Conservation (phyloP, 2,888 invertebrate species). For the Emesis furor region DNA sequence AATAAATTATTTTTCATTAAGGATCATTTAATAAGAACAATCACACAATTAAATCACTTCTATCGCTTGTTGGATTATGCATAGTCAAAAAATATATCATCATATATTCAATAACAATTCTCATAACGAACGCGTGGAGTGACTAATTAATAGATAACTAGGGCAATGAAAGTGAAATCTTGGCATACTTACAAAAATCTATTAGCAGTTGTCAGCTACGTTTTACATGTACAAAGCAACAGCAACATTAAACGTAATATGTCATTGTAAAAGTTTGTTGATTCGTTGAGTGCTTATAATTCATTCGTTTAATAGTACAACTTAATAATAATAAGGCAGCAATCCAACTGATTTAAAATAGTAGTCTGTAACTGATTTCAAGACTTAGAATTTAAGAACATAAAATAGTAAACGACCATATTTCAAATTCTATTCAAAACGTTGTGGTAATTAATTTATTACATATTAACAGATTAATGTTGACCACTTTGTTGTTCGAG, state of each 20-base stretch:
- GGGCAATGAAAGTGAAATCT: constrained; percentile 27
- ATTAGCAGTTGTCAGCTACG: constrained; percentile 10
- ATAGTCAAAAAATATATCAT: background rate
- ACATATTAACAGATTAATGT: no score
- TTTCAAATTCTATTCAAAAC: background rate
- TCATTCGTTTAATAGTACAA: background rate
- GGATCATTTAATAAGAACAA: no score
- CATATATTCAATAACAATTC: background rate
- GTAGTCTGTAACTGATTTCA: background rate
- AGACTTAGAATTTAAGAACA: background rate
- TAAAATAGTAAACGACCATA: background rate
- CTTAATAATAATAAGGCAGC: background rate
- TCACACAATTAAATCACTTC: no score
- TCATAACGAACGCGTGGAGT: background rate
- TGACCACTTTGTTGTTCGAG: no score
- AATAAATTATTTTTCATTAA: no score
- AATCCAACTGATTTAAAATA: background rate
- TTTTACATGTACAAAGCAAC: background rate
- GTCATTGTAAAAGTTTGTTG: background rate
- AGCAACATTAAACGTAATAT: background rate
- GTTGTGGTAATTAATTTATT: no score
- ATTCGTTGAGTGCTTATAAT: background rate
- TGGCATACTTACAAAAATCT: constrained; percentile 26
- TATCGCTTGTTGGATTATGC: no score
- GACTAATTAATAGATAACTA: constrained; percentile 23